Conservation (phyloP, 92 coral and sea anemone species). For the Diadumene lineata region DNA sequence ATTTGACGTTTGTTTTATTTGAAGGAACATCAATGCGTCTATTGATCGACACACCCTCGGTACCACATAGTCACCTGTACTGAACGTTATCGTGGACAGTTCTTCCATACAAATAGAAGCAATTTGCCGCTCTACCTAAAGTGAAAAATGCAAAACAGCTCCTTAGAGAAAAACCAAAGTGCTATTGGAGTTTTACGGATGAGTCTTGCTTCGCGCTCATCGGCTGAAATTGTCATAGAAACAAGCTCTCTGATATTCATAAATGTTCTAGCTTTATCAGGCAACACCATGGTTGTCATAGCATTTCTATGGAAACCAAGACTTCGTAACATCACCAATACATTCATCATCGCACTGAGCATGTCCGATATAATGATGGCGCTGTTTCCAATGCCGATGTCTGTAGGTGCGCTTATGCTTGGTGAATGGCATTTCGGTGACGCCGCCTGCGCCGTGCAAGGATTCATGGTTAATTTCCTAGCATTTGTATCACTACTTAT, state of each 20-base stretch:
- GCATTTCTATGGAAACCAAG: conserved; percentile 57
- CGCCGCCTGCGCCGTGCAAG: conserved; percentile 55
- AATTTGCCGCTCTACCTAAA: background rate
- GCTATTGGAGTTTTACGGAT: background rate
- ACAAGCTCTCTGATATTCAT: conserved; percentile 44
- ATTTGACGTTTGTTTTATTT: no score
- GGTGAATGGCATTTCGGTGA: conserved; percentile 65
- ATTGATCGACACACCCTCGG: no score
- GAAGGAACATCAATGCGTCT: no score
- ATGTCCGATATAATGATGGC: conserved; percentile 66
- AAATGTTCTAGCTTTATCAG: conserved; percentile 52
- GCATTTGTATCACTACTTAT: conserved; percentile 76
- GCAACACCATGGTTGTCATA: conserved; percentile 58
- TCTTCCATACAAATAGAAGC: background rate
- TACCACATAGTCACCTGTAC: no score
- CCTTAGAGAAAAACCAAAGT: background rate
- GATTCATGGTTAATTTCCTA: conserved; percentile 61
- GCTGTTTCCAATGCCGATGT: conserved; percentile 65
- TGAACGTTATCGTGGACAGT: no score
- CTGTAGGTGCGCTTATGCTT: conserved; percentile 42
- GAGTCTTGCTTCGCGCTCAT: conserved; percentile 35
- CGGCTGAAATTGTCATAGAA: conserved; percentile 26
- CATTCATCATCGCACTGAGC: conserved; percentile 58
- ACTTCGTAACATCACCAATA: conserved; percentile 70
- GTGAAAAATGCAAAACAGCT: background rate